These are phyloP conservation scores for Pygoscelis antarcticus DNA, from an alignment of 2,113 vertebrate genomes.

Conservation along the genomic window DNA sequence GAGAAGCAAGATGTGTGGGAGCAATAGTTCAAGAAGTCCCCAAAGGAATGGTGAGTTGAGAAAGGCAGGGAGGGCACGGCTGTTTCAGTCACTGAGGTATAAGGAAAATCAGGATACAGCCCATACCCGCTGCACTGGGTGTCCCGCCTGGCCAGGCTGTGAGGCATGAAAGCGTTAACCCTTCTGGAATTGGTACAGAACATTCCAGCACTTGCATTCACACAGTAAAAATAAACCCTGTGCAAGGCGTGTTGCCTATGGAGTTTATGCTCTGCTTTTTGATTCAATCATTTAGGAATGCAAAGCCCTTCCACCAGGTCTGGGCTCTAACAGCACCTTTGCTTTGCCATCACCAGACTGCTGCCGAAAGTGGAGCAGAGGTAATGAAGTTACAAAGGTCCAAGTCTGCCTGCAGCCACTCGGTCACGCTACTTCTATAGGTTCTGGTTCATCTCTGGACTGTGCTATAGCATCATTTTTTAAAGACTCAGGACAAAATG, in stretches of 20 bases:
- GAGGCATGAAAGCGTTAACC: neutral
- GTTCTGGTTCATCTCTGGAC: neutral
- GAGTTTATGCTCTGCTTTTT: constrained; percentile 5
- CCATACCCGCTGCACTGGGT: fast-evolving
- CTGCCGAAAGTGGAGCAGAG: neutral
- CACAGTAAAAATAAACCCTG: constrained; percentile 18
- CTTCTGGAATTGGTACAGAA: neutral
- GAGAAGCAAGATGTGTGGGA: neutral
- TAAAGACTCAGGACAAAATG: neutral
- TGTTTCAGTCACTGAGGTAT: neutral
- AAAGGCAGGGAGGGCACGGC: neutral
- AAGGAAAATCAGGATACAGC: neutral
- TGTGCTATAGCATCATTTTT: neutral
- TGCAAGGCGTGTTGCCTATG: neutral
- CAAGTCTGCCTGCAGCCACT: neutral
- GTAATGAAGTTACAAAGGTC: neutral
- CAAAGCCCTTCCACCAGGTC: neutral
- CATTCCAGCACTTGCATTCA: constrained; percentile 22
- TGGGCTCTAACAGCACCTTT: neutral
- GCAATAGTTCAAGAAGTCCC: neutral
- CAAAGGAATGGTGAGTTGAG: neutral
- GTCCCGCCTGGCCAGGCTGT: neutral
- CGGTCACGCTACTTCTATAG: neutral
- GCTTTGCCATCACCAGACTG: fast-evolving
- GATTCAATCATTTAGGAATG: constrained; percentile 27